Percentiles rank a stretch among this genome's conserved stretches.
phyloP scores from a whole-genome alignment of 2,113 vertebrate species.

The Ceratotherium simum region DNA sequence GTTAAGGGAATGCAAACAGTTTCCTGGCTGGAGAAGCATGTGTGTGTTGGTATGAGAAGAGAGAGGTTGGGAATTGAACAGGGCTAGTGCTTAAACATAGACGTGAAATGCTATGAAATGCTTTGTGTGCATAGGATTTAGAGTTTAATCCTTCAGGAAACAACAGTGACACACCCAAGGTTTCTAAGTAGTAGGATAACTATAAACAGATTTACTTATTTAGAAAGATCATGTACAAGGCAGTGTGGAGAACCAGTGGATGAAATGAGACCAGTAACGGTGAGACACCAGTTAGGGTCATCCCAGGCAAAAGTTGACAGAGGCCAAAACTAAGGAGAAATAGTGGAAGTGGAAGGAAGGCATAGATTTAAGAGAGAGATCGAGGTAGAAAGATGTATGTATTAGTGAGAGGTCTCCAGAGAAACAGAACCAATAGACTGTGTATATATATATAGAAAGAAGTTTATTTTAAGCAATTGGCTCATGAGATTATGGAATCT shows the following conservation, averaged over 20 bases:
- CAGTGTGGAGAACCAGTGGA: neutral
- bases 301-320: neutral
- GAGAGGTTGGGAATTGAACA: neutral
- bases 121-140: neutral
- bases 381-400: neutral
- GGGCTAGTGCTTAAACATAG: neutral
- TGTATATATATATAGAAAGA: too few relatives aligned
- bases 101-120: neutral
- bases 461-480: neutral
- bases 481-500: neutral
- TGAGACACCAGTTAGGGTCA: neutral
- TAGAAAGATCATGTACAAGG: neutral
- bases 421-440: neutral
- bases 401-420: neutral
- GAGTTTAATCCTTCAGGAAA: neutral
- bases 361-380: neutral
- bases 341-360: neutral
- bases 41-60: neutral
- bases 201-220: neutral
- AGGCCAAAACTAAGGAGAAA: neutral
- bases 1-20: neutral
- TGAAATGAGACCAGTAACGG: neutral
- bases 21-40: neutral
- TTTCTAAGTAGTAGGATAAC: neutral
- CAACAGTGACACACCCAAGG: neutral